phyloP scores from a whole-genome alignment of 2,113 vertebrate genomes.

The Pipa parva region DNA sequence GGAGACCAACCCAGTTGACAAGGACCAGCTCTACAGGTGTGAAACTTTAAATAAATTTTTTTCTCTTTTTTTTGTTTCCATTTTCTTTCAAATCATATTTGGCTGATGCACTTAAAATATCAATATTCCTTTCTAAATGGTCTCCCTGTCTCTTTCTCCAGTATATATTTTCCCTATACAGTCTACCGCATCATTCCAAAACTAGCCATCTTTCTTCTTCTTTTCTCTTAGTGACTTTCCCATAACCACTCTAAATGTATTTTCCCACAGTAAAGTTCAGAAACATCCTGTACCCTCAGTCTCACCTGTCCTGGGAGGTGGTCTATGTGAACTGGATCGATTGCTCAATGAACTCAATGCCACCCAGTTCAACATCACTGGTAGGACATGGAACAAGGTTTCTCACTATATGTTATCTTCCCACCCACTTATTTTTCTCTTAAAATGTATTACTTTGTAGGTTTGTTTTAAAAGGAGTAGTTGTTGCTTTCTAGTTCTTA shows the following conservation, averaged over 20 bases:
- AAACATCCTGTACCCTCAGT: slow-evolving; percentile 64
- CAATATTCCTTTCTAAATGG: too few species aligned
- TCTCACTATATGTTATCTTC: neutral
- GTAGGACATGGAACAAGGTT: slow-evolving; percentile 50
- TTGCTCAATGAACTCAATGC: slow-evolving; percentile 86
- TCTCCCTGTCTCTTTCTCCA: neutral
- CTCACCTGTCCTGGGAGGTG: slow-evolving; percentile 76
- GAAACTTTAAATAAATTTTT: neutral
- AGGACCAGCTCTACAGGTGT: slow-evolving; percentile 26
- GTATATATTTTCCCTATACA: too few species aligned
- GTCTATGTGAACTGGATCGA: slow-evolving; percentile 83
- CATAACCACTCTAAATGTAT: too few species aligned
- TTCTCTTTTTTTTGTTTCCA: fast-evolving
- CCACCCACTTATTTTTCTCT: neutral
- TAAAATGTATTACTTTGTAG: too few species aligned
- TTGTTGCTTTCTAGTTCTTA: too few species aligned
- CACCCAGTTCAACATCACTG: slow-evolving; percentile 92
- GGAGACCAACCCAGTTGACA: neutral
- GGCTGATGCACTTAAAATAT: neutral
- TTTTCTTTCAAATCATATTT: neutral
- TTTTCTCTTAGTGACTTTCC: neutral
- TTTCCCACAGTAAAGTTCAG: neutral
- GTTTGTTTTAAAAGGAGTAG: too few species aligned
- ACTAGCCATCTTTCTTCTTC: too few species aligned
- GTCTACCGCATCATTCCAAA: too few species aligned